A percentile compares a stretch with the other conserved stretches of the same genome.
These are phyloP conservation scores for Chrysopilus asiliformis DNA, from an alignment of 2,888 invertebrate species.

Conservation along the genomic window DNA sequence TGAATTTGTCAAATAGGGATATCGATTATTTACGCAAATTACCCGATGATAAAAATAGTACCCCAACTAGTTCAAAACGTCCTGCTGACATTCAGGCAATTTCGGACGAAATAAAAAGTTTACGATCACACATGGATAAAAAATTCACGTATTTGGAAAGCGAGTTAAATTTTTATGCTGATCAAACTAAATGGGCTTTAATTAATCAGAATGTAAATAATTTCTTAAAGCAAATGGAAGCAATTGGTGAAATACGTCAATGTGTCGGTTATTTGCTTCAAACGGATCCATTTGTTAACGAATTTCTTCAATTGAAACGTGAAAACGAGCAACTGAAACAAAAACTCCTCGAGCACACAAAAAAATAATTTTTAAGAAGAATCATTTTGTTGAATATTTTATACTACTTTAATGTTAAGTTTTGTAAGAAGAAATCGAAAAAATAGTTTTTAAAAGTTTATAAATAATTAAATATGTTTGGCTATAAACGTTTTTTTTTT, in stretches of 20 bases:
- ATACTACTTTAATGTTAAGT: no score
- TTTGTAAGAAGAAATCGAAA: no score
- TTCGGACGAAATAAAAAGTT: constrained; percentile 13
- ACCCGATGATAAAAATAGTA: constrained; percentile 25
- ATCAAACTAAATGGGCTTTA: constrained; percentile 23
- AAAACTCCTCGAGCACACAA: constrained; percentile 19
- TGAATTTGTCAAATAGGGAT: constrained; percentile 15
- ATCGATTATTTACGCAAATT: constrained; percentile 19
- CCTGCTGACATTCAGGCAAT: not conserved
- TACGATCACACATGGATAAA: constrained; percentile 22
- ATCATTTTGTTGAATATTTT: no score
- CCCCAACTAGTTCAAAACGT: constrained; percentile 20
- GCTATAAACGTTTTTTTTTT: no score
- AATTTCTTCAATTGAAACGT: constrained; percentile 24
- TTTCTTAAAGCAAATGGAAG: constrained; percentile 22
- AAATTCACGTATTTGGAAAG: constrained; percentile 23
- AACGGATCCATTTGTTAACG: constrained; percentile 26
- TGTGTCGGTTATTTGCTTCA: constrained; percentile 23
- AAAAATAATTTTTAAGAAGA: constrained; percentile 9
- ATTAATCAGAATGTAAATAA: constrained; percentile 22
- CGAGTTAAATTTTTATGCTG: constrained; percentile 24
- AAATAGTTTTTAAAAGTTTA: no score
- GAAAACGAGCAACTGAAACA: constrained; percentile 26
- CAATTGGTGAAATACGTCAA: constrained; percentile 23
- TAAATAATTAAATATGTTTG: no score